Evolutionary conservation across 2,888 invertebrate genomes (phyloP).

Genomic region (Rhingia rostrata): DNA sequence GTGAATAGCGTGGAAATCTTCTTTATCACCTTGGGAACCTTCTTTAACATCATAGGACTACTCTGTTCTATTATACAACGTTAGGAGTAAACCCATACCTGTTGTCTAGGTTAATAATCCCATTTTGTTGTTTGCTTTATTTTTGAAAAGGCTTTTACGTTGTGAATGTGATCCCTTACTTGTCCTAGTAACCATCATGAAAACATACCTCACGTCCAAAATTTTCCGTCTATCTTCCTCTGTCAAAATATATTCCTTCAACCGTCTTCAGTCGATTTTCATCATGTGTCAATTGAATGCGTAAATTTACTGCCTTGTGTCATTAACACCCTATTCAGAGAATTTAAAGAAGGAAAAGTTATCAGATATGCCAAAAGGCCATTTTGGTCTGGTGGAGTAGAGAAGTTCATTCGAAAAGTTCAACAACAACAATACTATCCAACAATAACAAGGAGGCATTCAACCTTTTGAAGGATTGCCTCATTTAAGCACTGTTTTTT

Average conservation of each 20-base stretch:
- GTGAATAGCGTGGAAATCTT: slow-evolving; percentile 45
- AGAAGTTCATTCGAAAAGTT: slow-evolving; percentile 54
- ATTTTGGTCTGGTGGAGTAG: slow-evolving; percentile 47
- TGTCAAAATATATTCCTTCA: slow-evolving; percentile 8
- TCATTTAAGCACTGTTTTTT: slow-evolving; percentile 66
- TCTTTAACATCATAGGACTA: slow-evolving; percentile 17
- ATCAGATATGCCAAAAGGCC: slow-evolving; percentile 60
- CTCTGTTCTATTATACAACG: background rate
- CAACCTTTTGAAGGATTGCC: slow-evolving; percentile 73
- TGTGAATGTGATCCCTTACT: background rate
- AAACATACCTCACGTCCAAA: background rate
- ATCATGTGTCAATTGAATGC: slow-evolving; percentile 73
- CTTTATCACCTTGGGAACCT: slow-evolving; percentile 56
- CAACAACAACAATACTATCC: slow-evolving; percentile 65
- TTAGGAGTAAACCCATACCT: slow-evolving; percentile 15
- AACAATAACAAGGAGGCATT: slow-evolving; percentile 71
- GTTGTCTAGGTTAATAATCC: slow-evolving; percentile 65
- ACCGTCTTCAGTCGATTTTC: slow-evolving; percentile 55
- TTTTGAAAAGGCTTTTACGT: slow-evolving; percentile 28
- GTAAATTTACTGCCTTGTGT: slow-evolving; percentile 64
- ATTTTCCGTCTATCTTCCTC: background rate
- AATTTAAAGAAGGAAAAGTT: slow-evolving; percentile 60
- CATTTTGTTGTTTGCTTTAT: slow-evolving; percentile 27
- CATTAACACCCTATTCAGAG: slow-evolving; percentile 71
- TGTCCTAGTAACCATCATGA: slow-evolving; percentile 12